Percentiles rank a stretch among this genome's conserved stretches.
phyloP scores from a whole-genome alignment of 2,797 vertebrate genomes.

The Danio aesculapii region DNA sequence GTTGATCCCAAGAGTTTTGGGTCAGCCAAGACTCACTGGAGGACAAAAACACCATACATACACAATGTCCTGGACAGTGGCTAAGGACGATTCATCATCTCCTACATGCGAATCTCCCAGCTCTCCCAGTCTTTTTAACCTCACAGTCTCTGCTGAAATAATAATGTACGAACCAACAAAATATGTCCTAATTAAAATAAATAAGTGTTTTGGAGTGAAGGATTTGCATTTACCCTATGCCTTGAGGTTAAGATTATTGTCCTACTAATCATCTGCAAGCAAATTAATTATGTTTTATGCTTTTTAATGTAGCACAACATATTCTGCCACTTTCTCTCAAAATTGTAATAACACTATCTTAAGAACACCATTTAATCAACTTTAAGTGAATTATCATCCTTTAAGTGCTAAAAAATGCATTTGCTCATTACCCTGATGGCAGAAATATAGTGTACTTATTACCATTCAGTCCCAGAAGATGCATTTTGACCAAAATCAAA shows the following conservation, averaged over 20 bases:
- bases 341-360: neutral
- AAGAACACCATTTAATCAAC: neutral
- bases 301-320: conserved; percentile 1
- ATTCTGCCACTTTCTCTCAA: neutral
- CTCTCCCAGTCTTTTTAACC: neutral
- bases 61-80: conserved; percentile 43
- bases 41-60: conserved; percentile 43
- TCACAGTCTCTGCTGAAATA: neutral
- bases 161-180: neutral
- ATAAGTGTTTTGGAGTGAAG: neutral
- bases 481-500: neutral
- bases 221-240: neutral
- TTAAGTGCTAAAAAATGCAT: neutral
- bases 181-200: neutral
- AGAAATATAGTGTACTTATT: neutral
- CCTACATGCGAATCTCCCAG: conserved; percentile 19
- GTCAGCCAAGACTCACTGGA: conserved; percentile 47
- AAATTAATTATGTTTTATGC: neutral
- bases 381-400: neutral
- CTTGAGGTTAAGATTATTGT: neutral
- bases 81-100: conserved; percentile 52
- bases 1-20: conserved; percentile 52
- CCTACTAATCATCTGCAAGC: conserved; percentile 7
- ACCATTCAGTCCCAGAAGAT: neutral
- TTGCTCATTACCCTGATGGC: neutral